phyloP scores from a whole-genome alignment of 2,113 vertebrate genomes.

The Phocoena sinus region DNA sequence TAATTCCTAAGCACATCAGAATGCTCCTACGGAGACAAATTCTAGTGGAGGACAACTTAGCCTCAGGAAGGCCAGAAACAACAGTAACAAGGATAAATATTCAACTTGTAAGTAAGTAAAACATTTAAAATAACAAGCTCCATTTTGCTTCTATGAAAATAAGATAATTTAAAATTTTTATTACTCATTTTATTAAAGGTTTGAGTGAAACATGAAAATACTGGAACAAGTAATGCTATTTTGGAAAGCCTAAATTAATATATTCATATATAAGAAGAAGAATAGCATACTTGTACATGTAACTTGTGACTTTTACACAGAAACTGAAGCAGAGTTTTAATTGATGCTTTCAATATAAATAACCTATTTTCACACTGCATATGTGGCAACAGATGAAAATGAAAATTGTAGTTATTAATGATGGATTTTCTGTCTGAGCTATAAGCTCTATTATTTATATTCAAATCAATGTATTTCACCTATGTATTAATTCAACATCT shows the following conservation, averaged over 20 bases:
- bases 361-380: neutral
- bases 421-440: neutral
- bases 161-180: neutral
- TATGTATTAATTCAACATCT: neutral
- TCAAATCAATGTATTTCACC: neutral
- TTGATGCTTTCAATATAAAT: neutral
- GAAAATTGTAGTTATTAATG: neutral
- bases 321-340: neutral
- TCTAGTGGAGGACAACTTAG: neutral
- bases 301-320: neutral
- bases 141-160: neutral
- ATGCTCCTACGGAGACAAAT: no score
- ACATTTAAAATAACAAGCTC: neutral
- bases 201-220: neutral
- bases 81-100: neutral
- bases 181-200: neutral
- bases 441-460: neutral
- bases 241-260: neutral
- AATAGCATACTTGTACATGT: neutral
- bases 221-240: neutral
- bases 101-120: neutral
- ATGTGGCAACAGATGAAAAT: neutral
- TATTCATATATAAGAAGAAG: neutral
- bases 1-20: neutral
- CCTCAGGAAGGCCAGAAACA: neutral